Evolutionary conservation across 2,888 invertebrate species (phyloP).

Genomic region (Cheiracanthium punctorium): DNA sequence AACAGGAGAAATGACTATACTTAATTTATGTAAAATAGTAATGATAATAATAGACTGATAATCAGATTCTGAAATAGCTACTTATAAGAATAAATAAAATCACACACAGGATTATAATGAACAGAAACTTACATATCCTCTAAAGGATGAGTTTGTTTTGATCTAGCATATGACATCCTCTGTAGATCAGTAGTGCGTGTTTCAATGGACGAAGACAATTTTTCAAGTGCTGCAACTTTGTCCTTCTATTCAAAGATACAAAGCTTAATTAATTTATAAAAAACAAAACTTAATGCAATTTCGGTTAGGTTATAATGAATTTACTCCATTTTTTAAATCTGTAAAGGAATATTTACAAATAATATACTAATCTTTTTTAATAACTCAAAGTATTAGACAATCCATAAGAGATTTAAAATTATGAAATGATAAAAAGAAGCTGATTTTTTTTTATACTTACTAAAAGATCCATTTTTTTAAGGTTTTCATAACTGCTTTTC

Average conservation of each 20-base stretch:
- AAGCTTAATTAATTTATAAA: too few species aligned
- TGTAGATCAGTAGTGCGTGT: conserved; percentile 33
- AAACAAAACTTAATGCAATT: too few species aligned
- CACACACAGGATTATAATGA: too few species aligned
- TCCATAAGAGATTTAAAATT: background rate
- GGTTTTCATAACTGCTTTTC: conserved; percentile 52
- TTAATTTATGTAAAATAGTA: too few species aligned
- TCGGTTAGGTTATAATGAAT: too few species aligned
- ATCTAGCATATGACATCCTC: conserved; percentile 25
- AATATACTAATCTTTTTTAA: too few species aligned
- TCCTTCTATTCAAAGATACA: conserved; percentile 33
- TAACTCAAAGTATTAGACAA: background rate
- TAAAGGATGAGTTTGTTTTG: conserved; percentile 29
- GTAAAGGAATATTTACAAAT: too few species aligned
- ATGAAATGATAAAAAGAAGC: background rate
- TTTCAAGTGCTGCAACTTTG: conserved; percentile 34
- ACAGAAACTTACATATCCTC: conserved; percentile 53
- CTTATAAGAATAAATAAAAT: background rate
- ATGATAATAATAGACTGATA: too few species aligned
- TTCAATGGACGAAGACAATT: conserved; percentile 21
- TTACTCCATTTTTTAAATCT: too few species aligned
- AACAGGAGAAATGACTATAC: too few species aligned
- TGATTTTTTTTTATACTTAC: conserved; percentile 42
- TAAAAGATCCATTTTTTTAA: conserved; percentile 53
- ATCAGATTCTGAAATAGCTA: too few species aligned